These are phyloP conservation scores for Apostichopus californicus DNA, from an alignment of 35 echinoderm and acorn worm species.

Conservation along the genomic window DNA sequence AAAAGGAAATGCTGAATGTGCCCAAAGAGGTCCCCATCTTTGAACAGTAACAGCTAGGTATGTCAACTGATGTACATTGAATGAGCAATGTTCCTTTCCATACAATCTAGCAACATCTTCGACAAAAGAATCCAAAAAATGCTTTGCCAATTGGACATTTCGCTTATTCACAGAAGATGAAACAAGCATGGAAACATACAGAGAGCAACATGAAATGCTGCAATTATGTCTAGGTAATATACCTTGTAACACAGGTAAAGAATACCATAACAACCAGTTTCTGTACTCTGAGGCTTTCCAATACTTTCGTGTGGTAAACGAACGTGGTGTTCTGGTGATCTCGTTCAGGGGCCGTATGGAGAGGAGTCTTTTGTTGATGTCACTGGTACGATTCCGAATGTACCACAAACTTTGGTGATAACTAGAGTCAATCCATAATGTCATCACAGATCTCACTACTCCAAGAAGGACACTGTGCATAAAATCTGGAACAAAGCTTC, in stretches of 20 bases:
- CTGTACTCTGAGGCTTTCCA: constrained; percentile 62
- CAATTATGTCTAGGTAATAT: constrained; percentile 24
- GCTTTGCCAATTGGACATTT: constrained; percentile 17
- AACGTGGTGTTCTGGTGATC: constrained; percentile 49
- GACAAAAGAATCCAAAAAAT: constrained; percentile 41
- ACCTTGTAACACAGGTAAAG: constrained; percentile 17
- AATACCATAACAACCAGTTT: constrained; percentile 41
- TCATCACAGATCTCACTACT: constrained; percentile 9
- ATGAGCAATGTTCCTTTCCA: constrained; percentile 56
- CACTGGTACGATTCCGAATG: constrained; percentile 13
- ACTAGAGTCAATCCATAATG: not conserved
- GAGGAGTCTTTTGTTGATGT: constrained; percentile 28
- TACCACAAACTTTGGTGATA: constrained; percentile 14
- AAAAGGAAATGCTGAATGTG: constrained; percentile 53
- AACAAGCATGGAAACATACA: not conserved
- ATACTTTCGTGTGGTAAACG: constrained; percentile 39
- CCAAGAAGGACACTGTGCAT: constrained; percentile 55
- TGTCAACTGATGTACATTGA: constrained; percentile 55
- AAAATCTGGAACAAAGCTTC: constrained; percentile 34
- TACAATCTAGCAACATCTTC: constrained; percentile 24
- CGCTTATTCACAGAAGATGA: constrained; percentile 15
- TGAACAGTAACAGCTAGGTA: constrained; percentile 51
- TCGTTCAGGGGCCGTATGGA: not conserved
- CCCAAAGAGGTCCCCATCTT: constrained; percentile 66
- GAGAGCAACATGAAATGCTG: constrained; percentile 56